Conservation (phyloP, 2,797 vertebrate species). For the Siniperca obscura region DNA sequence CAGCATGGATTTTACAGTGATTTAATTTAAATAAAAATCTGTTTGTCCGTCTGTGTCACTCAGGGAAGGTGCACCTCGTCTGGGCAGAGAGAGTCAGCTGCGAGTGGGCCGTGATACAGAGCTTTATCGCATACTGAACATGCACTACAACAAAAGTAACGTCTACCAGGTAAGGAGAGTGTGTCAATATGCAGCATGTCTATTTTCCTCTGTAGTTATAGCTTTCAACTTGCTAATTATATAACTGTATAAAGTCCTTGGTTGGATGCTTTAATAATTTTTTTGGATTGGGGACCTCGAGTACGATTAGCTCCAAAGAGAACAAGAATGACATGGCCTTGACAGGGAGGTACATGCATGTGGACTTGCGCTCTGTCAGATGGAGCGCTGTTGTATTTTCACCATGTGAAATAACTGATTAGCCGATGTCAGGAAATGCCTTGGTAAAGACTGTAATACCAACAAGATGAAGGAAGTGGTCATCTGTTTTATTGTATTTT, state of each 20-base stretch:
- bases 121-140: conserved; percentile 87
- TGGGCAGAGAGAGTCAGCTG: conserved; percentile 76
- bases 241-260: background rate
- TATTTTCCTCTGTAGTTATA: background rate
- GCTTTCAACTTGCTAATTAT: background rate
- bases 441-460: background rate
- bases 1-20: background rate
- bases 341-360: background rate
- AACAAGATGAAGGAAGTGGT: background rate
- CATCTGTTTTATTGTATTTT: background rate
- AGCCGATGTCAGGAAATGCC: background rate
- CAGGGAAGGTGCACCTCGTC: conserved; percentile 73
- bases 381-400: background rate
- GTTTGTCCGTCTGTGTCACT: conserved; percentile 27
- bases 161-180: conserved; percentile 84
- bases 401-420: background rate
- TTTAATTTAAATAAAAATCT: background rate
- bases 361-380: background rate
- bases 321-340: background rate
- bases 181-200: background rate
- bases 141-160: conserved; percentile 90
- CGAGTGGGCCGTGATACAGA: conserved; percentile 84
- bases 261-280: background rate
- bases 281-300: conserved; percentile 13
- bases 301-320: background rate